Conservation (phyloP, 2,113 vertebrate genomes). For the Anolis carolinensis region DNA sequence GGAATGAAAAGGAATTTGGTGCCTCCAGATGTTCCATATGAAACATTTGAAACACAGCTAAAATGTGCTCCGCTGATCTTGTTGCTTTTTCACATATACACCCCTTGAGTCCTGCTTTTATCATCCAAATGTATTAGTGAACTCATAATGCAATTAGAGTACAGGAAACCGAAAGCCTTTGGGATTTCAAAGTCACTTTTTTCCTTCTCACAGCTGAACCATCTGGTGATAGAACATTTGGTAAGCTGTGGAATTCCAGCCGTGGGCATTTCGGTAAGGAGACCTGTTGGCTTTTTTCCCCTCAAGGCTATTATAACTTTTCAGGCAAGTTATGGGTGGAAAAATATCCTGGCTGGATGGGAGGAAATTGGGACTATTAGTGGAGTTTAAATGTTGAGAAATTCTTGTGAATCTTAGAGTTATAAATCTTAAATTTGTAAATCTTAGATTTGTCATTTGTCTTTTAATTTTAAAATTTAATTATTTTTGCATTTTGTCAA, state of each 20-base stretch:
- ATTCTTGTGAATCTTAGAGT: too few species aligned
- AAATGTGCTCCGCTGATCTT: background rate
- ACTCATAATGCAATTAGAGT: background rate
- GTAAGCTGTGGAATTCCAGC: conserved; percentile 33
- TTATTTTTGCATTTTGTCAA: background rate
- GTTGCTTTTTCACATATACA: background rate
- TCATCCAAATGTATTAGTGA: background rate
- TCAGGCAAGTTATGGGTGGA: background rate
- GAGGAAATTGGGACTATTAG: background rate
- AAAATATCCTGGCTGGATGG: background rate
- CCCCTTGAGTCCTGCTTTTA: background rate
- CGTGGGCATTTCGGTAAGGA: conserved; percentile 25
- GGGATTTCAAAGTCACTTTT: background rate
- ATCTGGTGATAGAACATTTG: conserved; percentile 24
- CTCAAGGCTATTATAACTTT: background rate
- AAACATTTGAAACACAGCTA: background rate
- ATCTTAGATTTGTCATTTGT: too few species aligned
- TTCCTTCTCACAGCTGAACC: conserved; percentile 15
- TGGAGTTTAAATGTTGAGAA: background rate
- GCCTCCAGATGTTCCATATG: conserved; percentile 1
- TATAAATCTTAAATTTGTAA: too few species aligned
- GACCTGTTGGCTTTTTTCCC: background rate
- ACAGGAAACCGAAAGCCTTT: background rate
- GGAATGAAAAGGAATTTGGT: background rate
- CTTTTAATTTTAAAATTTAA: background rate